phyloP scores from a whole-genome alignment of 2,113 vertebrate species.

The Orientallactaga bullata region DNA sequence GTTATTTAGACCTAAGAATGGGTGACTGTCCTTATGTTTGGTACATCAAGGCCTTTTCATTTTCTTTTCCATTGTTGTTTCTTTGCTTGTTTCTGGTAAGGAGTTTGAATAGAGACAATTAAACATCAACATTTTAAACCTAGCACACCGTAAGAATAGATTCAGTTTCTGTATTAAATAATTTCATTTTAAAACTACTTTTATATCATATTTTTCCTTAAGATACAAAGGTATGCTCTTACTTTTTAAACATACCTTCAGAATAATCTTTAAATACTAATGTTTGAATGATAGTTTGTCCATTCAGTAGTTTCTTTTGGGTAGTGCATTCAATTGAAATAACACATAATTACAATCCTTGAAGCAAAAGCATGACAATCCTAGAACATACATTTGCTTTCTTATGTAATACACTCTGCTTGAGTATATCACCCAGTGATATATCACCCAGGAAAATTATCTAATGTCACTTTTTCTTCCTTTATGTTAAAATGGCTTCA shows the following conservation, averaged over 20 bases:
- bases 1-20: background rate
- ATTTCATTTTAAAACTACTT: background rate
- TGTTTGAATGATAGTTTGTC: background rate
- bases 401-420: background rate
- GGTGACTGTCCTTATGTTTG: background rate
- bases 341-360: background rate
- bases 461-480: background rate
- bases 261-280: slow-evolving; percentile 50
- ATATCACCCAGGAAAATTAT: background rate
- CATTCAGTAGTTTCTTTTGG: slow-evolving; percentile 7
- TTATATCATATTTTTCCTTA: slow-evolving; percentile 3
- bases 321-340: background rate
- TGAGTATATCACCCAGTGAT: background rate
- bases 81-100: background rate
- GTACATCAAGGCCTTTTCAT: background rate
- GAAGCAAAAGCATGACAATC: background rate
- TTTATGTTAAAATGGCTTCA: slow-evolving; percentile 19
- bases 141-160: background rate
- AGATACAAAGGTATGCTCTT: background rate
- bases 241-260: slow-evolving; percentile 24
- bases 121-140: background rate
- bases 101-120: background rate
- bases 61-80: background rate
- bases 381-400: slow-evolving; percentile 33
- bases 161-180: slow-evolving; percentile 3